These are phyloP conservation scores for Ricordea florida DNA, from an alignment of 92 coral and sea anemone genomes.

Conservation along the genomic window DNA sequence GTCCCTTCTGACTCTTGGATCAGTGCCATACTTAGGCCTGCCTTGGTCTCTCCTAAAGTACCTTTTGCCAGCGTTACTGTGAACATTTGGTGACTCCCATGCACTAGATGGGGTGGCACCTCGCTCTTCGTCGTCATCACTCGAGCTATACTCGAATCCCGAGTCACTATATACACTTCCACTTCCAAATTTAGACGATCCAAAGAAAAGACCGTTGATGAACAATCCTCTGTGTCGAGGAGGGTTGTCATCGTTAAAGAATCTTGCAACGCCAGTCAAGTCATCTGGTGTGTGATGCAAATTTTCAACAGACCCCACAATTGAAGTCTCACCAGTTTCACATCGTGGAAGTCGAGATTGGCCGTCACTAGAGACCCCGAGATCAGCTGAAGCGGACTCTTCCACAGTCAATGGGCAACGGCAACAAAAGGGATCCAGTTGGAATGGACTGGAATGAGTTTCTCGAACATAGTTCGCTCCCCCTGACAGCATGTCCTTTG, in stretches of 20 bases:
- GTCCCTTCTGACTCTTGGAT: constrained; percentile 11
- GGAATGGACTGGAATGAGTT: constrained; percentile 56
- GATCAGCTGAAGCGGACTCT: background rate
- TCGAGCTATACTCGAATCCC: constrained; percentile 63
- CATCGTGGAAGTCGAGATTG: too few species aligned
- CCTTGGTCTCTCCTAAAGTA: background rate
- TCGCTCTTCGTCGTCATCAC: constrained; percentile 58
- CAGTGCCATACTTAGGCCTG: constrained; percentile 22
- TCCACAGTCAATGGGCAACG: constrained; percentile 58
- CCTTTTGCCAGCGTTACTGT: too few species aligned
- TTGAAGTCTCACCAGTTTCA: background rate
- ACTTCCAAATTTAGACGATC: constrained; percentile 18
- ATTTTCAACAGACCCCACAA: constrained; percentile 4
- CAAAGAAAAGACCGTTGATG: constrained; percentile 75
- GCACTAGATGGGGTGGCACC: background rate
- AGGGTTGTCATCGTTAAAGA: constrained; percentile 23
- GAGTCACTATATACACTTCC: constrained; percentile 62
- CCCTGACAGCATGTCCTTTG: constrained; percentile 78
- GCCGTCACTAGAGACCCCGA: too few species aligned
- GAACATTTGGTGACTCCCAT: too few species aligned
- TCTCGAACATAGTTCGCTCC: background rate
- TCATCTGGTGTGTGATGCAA: background rate
- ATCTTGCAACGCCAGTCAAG: constrained; percentile 31
- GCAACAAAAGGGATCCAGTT: constrained; percentile 75
- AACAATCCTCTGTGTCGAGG: constrained; percentile 52